Evolutionary conservation across 2,797 vertebrate species (phyloP).

Genomic region (Pantherophis vulpinus): DNA sequence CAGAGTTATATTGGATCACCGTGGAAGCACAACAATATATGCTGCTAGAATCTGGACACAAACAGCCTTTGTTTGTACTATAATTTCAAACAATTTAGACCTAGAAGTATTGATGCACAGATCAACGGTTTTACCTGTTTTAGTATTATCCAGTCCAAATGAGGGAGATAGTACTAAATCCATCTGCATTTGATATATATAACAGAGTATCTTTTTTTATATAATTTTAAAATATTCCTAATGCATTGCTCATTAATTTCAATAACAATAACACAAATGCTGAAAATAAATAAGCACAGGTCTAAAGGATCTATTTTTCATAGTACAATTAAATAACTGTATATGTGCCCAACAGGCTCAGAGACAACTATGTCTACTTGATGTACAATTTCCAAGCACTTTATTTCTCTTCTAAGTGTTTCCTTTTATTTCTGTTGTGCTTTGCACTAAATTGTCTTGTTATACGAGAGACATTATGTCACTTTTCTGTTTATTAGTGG

Average conservation of each 20-base stretch:
- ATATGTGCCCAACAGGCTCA: background rate
- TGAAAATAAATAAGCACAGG: conserved; percentile 35
- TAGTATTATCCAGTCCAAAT: background rate
- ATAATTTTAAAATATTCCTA: conserved; percentile 40
- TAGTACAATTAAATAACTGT: conserved; percentile 25
- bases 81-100: background rate
- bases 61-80: background rate
- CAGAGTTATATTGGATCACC: background rate
- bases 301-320: conserved; percentile 25
- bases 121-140: background rate
- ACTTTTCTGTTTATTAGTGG: conserved; percentile 56
- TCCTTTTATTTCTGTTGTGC: conserved; percentile 53
- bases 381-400: conserved; percentile 23
- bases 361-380: conserved; percentile 20
- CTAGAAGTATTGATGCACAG: background rate
- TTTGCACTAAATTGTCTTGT: conserved; percentile 57
- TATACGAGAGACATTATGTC: conserved; percentile 59
- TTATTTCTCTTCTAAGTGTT: conserved; percentile 42
- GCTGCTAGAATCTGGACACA: background rate
- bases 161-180: conserved; percentile 36
- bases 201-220: conserved; percentile 48
- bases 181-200: background rate
- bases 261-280: conserved; percentile 4
- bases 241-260: conserved; percentile 53
- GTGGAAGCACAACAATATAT: background rate